Conservation (phyloP, 2,888 invertebrate species). For the Parnassius glacialis region DNA sequence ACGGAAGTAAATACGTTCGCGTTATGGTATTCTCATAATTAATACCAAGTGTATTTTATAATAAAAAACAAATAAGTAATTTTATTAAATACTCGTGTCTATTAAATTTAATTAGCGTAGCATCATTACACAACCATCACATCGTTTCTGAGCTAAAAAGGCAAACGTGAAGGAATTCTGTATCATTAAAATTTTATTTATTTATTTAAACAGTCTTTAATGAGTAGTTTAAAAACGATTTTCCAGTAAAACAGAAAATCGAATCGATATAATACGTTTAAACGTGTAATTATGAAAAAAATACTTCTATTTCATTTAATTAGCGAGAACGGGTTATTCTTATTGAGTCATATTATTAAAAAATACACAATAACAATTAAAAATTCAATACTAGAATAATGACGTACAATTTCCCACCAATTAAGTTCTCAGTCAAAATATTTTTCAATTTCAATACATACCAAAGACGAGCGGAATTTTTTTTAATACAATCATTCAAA, state of each 20-base stretch:
- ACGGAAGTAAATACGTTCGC: not conserved
- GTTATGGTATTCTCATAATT: not conserved
- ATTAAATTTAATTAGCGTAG: slow-evolving; percentile 6
- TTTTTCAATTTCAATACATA: slow-evolving; percentile 52
- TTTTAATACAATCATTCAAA: slow-evolving; percentile 24
- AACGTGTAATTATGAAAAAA: slow-evolving; percentile 19
- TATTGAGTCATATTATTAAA: slow-evolving; percentile 47
- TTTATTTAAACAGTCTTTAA: slow-evolving; percentile 1
- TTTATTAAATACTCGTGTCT: slow-evolving; percentile 5
- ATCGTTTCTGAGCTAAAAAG: slow-evolving; percentile 2
- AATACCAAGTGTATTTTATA: not conserved
- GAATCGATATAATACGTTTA: slow-evolving; percentile 2
- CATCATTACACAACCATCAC: slow-evolving; percentile 1
- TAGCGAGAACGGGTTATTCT: slow-evolving; percentile 26
- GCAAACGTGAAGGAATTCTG: slow-evolving; percentile 14
- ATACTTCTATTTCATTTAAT: slow-evolving; percentile 20
- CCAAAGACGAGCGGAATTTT: slow-evolving; percentile 38
- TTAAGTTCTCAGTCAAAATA: slow-evolving; percentile 49
- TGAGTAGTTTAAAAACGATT: slow-evolving; percentile 1
- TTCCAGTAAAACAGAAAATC: slow-evolving; percentile 6
- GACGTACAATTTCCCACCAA: slow-evolving; percentile 58
- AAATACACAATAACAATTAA: slow-evolving; percentile 36
- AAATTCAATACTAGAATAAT: slow-evolving; percentile 45
- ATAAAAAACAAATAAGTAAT: slow-evolving; percentile 3
- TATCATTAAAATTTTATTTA: slow-evolving; percentile 6